These are phyloP conservation scores for Hyles lineata DNA, from an alignment of 2,888 invertebrate genomes.

Conservation along the genomic window DNA sequence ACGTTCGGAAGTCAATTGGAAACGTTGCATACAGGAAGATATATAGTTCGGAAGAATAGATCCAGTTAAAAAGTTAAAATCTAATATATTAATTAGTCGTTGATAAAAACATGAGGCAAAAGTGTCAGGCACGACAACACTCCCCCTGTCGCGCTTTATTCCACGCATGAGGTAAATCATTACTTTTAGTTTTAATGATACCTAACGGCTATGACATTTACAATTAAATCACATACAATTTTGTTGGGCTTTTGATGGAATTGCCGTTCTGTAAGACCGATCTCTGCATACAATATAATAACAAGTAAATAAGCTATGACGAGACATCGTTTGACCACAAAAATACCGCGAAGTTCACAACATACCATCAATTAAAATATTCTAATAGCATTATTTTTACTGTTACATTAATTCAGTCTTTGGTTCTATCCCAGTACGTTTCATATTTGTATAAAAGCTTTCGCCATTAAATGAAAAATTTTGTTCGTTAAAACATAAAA, in stretches of 20 bases:
- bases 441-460: constrained; percentile 59
- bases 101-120: not conserved
- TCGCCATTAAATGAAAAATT: constrained; percentile 53
- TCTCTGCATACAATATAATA: constrained; percentile 24
- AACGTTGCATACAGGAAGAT: not conserved
- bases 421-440: constrained; percentile 76
- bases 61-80: not conserved
- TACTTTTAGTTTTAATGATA: constrained; percentile 25
- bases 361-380: constrained; percentile 59
- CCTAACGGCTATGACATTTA: constrained; percentile 32
- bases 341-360: constrained; percentile 35
- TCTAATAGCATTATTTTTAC: constrained; percentile 73
- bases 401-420: constrained; percentile 77
- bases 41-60: not conserved
- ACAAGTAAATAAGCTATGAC: constrained; percentile 23
- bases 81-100: not conserved
- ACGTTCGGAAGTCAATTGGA: not conserved
- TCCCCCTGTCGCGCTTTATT: not conserved
- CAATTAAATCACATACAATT: constrained; percentile 25
- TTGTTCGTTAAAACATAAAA: constrained; percentile 54
- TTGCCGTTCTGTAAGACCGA: constrained; percentile 32
- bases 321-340: constrained; percentile 27
- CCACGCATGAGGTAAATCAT: not conserved
- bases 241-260: constrained; percentile 5
- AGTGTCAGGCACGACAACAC: not conserved